Percentiles rank a stretch among this genome's conserved stretches.
Conservation (phyloP, 2,113 vertebrate genomes). For the Tragelaphus buxtoni region DNA sequence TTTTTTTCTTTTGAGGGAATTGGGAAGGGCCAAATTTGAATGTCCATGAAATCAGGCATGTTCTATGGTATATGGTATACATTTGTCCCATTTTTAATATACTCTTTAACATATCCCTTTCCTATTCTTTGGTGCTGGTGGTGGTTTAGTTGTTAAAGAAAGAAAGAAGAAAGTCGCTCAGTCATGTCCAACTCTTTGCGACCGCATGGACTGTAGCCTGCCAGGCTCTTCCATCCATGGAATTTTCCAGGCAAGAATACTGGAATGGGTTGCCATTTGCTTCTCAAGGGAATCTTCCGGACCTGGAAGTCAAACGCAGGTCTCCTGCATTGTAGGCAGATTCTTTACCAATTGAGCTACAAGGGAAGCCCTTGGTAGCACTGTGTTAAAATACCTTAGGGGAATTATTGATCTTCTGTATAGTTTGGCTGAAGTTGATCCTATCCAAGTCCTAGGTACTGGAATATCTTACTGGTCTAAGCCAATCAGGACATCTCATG, state of each 20-base stretch:
- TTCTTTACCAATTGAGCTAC: not conserved
- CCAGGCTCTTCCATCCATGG: not conserved
- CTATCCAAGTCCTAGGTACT: not conserved
- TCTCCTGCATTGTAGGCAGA: not conserved
- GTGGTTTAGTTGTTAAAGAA: not conserved
- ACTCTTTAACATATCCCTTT: not conserved
- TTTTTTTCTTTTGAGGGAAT: not conserved
- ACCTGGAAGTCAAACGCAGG: rapidly evolving
- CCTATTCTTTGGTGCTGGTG: not conserved
- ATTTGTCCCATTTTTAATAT: not conserved
- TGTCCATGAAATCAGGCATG: not conserved
- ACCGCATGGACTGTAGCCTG: not conserved
- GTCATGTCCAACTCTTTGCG: not conserved
- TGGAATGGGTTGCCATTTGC: not conserved
- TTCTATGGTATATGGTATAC: not conserved
- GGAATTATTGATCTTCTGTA: not conserved
- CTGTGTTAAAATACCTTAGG: not conserved
- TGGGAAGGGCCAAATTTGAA: not conserved
- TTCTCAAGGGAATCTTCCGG: not conserved
- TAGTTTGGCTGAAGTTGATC: not conserved
- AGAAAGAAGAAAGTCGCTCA: too few relatives aligned
- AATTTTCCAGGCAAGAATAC: not conserved
- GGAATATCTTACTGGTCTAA: not conserved
- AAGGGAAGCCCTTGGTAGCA: not conserved
- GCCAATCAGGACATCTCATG: not conserved